Evolutionary conservation across 2,888 invertebrate species (phyloP), one percentile per base, ranked within the genome.

Genomic region (Sphecodes monilicornis): DNA sequence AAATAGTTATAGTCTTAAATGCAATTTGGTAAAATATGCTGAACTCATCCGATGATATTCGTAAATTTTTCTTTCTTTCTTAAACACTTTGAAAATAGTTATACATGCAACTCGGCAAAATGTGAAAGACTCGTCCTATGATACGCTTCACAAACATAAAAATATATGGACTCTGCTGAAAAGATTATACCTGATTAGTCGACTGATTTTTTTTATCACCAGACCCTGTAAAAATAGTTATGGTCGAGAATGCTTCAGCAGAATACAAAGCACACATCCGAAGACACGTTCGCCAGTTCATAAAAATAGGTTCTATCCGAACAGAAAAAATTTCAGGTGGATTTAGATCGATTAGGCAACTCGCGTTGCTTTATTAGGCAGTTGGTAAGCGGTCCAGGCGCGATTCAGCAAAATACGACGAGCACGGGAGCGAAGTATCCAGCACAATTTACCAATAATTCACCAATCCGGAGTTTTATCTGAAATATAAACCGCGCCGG

Each of bases 291-390:
- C n/a, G n/a, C 54, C n/a, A 3, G 11, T 22, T 2, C 8, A n/a
- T 57, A 57, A 57, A 57, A 57, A 57, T n/a, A 11, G 1, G 57
- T 26, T 13, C 11, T 13, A 13, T 26, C 57, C 13, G 26, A 57
- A 26, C 26, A n/a, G 26, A 57, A 57, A 57, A 57, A 29, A 57
- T 60, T 60, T 1, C 16, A 16, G 60, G 26, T 10, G 16, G 29
- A 60, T 60, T 29, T 29, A 60, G 29, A 60, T 60, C 60, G 60
- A 60, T 60, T 60, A 60, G 60, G 60, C 60, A 60, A 29, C 60
- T 60, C 1, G 13, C 26, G 60, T 60, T 60, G 26, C 60, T 60
- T 60, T 60, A 60, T 60, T 60, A 60, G 60, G 16, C 60, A 60
- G 26, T 60, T 60, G 60, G 29, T 26, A 16, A 60, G 6, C 60